A percentile compares a stretch with the other conserved stretches of the same genome.
These are phyloP conservation scores for Hetaerina titia DNA, from an alignment of 2,888 invertebrate genomes.

Conservation along the genomic window DNA sequence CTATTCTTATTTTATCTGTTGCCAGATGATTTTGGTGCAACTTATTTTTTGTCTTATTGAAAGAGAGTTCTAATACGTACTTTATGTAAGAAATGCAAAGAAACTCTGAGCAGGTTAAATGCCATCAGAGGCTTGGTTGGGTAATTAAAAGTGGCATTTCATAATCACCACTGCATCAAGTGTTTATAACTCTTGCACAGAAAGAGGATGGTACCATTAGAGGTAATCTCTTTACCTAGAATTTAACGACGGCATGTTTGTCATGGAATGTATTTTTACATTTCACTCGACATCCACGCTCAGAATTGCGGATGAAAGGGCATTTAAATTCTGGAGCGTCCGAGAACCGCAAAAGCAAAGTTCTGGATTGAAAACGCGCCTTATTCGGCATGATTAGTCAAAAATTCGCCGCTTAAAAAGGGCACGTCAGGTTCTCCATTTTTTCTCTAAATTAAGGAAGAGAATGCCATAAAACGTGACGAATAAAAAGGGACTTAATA, in stretches of 20 bases:
- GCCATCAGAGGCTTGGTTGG: too few species aligned
- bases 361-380: neutral
- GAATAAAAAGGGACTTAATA: constrained; percentile 42
- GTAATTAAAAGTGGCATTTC: too few species aligned
- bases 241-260: neutral
- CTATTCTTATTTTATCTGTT: too few species aligned
- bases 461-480: constrained; percentile 33
- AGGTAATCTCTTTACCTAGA: neutral
- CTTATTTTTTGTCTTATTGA: too few species aligned
- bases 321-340: neutral
- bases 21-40: too few species aligned
- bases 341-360: neutral
- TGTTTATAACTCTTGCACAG: too few species aligned
- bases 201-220: neutral
- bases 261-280: neutral
- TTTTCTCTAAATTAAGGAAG: constrained; percentile 16
- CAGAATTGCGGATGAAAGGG: neutral
- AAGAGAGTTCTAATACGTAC: too few species aligned
- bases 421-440: neutral
- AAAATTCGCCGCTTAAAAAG: neutral
- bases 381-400: neutral
- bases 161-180: too few species aligned
- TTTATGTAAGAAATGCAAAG: too few species aligned
- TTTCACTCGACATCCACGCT: neutral
- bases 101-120: too few species aligned